Evolutionary conservation across 2,888 invertebrate genomes (phyloP).

Genomic region (Cordylochernes scorpioides): DNA sequence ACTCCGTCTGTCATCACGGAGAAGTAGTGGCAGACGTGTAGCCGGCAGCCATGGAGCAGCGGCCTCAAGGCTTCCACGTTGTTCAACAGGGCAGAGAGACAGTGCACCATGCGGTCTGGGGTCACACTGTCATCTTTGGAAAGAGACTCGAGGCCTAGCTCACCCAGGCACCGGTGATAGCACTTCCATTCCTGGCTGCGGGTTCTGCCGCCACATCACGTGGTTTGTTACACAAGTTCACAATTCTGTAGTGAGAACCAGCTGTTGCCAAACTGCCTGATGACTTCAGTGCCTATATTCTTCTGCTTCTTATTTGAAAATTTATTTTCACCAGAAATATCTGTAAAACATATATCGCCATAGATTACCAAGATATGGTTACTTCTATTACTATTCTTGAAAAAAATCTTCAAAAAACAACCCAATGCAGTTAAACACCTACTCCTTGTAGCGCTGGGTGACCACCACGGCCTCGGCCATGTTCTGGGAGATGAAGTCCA

Average conservation of each 20-base stretch:
- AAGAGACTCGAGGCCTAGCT: conserved; percentile 41
- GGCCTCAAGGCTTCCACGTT: conserved; percentile 22
- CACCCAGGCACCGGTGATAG: conserved; percentile 33
- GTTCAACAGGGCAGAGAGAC: conserved; percentile 41
- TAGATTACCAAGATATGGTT: no score
- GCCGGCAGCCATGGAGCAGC: conserved; percentile 35
- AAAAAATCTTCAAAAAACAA: no score
- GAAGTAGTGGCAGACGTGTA: conserved; percentile 67
- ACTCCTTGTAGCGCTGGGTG: conserved; percentile 47
- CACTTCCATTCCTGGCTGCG: conserved; percentile 41
- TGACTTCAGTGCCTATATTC: no score
- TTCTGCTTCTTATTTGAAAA: no score
- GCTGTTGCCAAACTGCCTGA: no score
- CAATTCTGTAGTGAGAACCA: no score
- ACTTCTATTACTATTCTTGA: no score
- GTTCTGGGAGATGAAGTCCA: conserved; percentile 52
- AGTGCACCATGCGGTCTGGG: conserved; percentile 61
- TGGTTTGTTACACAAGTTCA: no score
- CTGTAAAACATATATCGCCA: no score
- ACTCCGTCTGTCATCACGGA: conserved; percentile 69
- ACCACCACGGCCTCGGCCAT: conserved; percentile 43
- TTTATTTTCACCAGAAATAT: no score
- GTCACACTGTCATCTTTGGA: conserved; percentile 71
- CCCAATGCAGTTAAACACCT: conserved; percentile 20
- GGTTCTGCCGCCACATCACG: no score